Base-by-base conservation (phyloP, 2,113 vertebrate genomes). In the Nothoprocta perdicaria region DNA sequence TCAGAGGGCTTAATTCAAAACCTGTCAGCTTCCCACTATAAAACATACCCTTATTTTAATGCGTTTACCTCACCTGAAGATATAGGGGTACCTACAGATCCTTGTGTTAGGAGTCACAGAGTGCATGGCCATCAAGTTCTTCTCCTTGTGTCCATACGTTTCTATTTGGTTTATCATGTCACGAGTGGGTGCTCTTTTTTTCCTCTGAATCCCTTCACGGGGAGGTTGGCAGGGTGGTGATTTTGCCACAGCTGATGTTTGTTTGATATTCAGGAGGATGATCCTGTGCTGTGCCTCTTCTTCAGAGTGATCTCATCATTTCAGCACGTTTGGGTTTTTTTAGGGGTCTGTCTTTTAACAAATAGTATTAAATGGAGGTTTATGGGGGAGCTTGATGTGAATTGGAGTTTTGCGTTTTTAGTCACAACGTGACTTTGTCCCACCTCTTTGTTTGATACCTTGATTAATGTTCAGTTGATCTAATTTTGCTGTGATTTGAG, bases 401-500 rank as follows among this genome's bases (percentile, higher is more conserved):
- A 65, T 80, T 74, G 74, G 61, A 91, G 85, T 92, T 80, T 90
- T 40, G 21, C 24, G 29, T 92, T 77, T 62, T 93, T 93, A 94
- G 57, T 81, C 78, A 43, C 66, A 89, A 90, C 45, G 15, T 92
- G 79, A 31, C 81, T 93, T 94, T 88, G 88, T 84, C 93, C 73
- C 58, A 94, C 84, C 91, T 92, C 74, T 72, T 93, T 94, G 86
- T 68, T 50, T 93, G 55, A 82, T 86, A 79, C 76, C 43, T 29
- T 85, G 74, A 91, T 94, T 95, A 94, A 90, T 82, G 93, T 97
- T 94, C 91, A 92, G 73, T 94, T 96, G 90, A 95, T 94, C 72
- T 95, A 75, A 95, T 95, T 96, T 95, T 96, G 82, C 86, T 97
- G 53, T 76, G 94, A 97, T 85, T 96, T 95, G 92, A 83, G 91